Evolutionary conservation across 1,140 invertebrate species (phyloP), one percentile per base, ranked within the genome.

Genomic region (Cotesia typhae): DNA sequence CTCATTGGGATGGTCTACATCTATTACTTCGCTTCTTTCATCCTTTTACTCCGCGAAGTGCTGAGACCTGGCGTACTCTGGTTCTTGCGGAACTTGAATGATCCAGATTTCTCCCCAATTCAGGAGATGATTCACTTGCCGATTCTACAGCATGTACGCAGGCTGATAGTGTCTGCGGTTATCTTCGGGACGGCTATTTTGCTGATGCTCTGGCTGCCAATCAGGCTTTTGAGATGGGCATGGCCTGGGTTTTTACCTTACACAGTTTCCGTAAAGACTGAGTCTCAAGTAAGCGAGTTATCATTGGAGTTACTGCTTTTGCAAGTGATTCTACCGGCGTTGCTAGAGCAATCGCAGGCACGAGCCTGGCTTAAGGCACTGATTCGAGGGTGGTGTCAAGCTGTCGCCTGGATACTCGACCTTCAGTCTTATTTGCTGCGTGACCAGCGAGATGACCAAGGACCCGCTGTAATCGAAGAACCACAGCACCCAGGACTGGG

Each of bases 1-100:
- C 90, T 99, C 7, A 94, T 98, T n/a, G 98, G 98, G 67, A 99
- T 99, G 96, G 93, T 99, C 1, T 99, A 98, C 85, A 96, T 99
- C 12, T 99, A 99, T 85, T 99, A 99, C 87, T 99, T 99, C 83
- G 98, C 98, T 6, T 98, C 97, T 0, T 99, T 99, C 82, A 96
- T 99, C 51, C 88, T 99, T 0, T 87, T 99, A 1, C 84, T 99
- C 3, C 88, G 98, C 60, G 98, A 99, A 88, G 95, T 99, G 3
- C 82, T 99, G 5, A 88, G 97, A 65, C 98, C 98, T 0, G 98
- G 98, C 0, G 96, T 99, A 0, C 88, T 99, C 0, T 99, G 97
- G 97, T 99, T 99, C 83, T 87, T 97, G 63, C 90, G 97, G 76
- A 99, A 99, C 84, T 88, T 99, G 6, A 99, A 99, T 85, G 98